Evolutionary conservation across 2,113 vertebrate species (phyloP).

Genomic region (Egretta garzetta): DNA sequence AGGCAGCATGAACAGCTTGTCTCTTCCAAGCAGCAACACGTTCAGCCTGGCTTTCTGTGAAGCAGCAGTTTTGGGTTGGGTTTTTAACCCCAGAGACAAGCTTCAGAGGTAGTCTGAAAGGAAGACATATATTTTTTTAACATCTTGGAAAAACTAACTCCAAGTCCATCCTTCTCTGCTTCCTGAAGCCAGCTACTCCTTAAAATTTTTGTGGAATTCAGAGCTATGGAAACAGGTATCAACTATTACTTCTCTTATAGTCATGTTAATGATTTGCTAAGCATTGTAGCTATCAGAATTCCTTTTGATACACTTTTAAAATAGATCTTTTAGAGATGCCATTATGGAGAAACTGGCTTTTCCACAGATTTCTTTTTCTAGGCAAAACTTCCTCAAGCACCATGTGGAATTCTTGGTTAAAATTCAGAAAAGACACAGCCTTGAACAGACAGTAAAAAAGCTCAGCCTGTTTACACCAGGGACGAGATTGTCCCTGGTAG

Average conservation of each 20-base stretch:
- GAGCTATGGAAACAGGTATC: background rate
- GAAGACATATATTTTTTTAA: background rate
- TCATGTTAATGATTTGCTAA: background rate
- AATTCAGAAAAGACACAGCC: background rate
- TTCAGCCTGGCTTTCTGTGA: background rate
- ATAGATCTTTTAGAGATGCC: background rate
- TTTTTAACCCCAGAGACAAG: background rate
- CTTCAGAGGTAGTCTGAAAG: background rate
- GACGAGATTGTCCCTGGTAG: background rate
- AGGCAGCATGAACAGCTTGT: background rate
- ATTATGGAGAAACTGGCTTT: background rate
- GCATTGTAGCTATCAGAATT: background rate
- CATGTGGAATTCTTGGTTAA: background rate
- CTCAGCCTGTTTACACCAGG: background rate
- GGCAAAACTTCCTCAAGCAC: background rate
- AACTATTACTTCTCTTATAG: background rate
- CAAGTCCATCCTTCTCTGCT: background rate
- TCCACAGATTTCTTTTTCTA: background rate
- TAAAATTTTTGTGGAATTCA: background rate
- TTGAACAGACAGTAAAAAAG: background rate
- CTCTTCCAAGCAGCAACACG: accelerated
- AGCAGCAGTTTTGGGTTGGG: background rate
- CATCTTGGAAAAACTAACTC: background rate
- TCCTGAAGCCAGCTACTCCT: background rate
- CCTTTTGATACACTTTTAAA: background rate